These are phyloP conservation scores for Oncorhynchus nerka DNA, from an alignment of 2,113 vertebrate species.

Conservation along the genomic window DNA sequence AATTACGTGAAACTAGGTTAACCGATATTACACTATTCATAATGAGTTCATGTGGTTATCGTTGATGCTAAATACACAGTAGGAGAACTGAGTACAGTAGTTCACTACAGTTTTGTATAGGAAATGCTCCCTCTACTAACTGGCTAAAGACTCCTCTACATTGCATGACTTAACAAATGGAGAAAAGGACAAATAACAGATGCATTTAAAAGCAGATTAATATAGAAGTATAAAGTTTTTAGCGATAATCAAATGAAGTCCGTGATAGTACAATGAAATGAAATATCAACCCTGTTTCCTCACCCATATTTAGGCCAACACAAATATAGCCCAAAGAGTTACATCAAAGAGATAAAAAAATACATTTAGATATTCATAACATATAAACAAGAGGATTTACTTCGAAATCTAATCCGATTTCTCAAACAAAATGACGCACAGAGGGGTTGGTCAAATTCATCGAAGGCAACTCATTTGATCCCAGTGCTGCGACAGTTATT, in stretches of 20 bases:
- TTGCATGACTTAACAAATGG: neutral
- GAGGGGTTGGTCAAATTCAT: neutral
- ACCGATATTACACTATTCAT: neutral
- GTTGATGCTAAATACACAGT: neutral
- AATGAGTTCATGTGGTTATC: neutral
- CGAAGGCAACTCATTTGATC: conserved; percentile 2
- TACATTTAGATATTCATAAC: neutral
- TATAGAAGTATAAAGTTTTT: too few species aligned
- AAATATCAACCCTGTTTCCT: neutral
- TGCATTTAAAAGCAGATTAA: too few species aligned
- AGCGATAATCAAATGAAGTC: too few species aligned
- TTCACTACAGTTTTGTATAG: conserved; percentile 17
- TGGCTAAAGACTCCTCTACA: neutral
- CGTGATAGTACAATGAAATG: too few species aligned
- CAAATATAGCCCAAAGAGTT: neutral
- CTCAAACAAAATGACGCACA: neutral
- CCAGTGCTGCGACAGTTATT: too few species aligned
- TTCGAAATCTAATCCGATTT: neutral
- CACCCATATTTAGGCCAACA: conserved; percentile 7
- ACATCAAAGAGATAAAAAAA: neutral
- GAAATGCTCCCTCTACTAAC: conserved; percentile 52
- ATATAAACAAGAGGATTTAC: neutral
- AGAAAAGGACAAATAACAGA: too few species aligned
- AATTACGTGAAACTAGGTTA: too few species aligned
- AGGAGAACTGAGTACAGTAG: neutral